A percentile compares a stretch with the other conserved stretches of the same genome.
Conservation (phyloP, 2,888 invertebrate species). For the Eupithecia insigniata region DNA sequence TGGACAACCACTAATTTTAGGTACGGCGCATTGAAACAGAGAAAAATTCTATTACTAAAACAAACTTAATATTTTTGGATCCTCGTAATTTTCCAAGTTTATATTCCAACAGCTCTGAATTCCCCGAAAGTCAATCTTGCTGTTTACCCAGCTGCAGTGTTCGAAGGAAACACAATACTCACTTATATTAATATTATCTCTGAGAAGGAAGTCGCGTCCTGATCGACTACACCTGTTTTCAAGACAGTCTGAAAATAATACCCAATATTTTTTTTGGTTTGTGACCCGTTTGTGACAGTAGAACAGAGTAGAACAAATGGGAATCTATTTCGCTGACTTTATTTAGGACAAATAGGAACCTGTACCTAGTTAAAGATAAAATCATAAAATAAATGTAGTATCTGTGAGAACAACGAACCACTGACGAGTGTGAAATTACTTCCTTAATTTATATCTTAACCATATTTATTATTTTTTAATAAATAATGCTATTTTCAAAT, state of each 20-base stretch:
- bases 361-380: not conserved
- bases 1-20: not conserved
- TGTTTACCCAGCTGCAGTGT: slow-evolving; percentile 13
- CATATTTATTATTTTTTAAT: too few species aligned
- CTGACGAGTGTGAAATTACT: too few species aligned
- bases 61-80: not conserved
- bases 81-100: not conserved
- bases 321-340: not conserved
- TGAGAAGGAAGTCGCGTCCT: not conserved
- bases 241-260: not conserved
- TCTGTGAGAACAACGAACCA: not conserved
- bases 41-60: not conserved
- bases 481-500: too few species aligned
- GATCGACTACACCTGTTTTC: slow-evolving; percentile 1
- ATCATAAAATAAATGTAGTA: not conserved
- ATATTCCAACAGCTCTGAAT: not conserved
- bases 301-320: not conserved
- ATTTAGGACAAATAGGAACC: not conserved
- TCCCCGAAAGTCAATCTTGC: not conserved
- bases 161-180: slow-evolving; percentile 4
- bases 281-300: not conserved
- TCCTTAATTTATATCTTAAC: too few species aligned
- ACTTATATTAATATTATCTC: slow-evolving; percentile 7
- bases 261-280: not conserved
- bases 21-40: not conserved